Evolutionary conservation across 2,113 vertebrate genomes (phyloP), one percentile per base, ranked within the genome.

Genomic region (Nothobranchius furzeri): DNA sequence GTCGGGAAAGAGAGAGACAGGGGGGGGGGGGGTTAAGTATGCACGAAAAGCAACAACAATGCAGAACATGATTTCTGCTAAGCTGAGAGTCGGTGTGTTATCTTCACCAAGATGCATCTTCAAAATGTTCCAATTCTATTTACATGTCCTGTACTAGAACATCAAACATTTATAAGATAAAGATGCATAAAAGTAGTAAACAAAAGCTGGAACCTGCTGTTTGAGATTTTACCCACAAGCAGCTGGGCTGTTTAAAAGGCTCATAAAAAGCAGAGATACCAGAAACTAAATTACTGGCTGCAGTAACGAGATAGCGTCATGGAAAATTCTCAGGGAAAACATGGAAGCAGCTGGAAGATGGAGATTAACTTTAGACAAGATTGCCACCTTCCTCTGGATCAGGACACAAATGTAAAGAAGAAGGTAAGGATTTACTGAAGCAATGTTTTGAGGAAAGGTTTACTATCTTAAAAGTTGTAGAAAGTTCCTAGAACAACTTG

Each of bases 1-100:
- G 82, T 92, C 86, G 91, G 89, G 50, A 80, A 54, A 69, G 52
- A 89, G 92, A 88, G 91, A 92, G 92, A 42, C 25, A 75, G 90
- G 88, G 82, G 88, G 91, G 91, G 91, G 92, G 91, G 94, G 71
- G 69, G 82, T 24, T 87, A 57, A 79, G 73, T 78, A 54, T 89
- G 71, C 17, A 89, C 85, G 47, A 84, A 80, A 42, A 89, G 88
- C 60, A 79, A 8, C 37, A 40, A 3, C 36, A 46, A 80, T 47
- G 50, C 63, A 81, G 46, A 86, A 81, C 73, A 79, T 43, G 25
- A 43, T 61, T 70, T 88, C n/a, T 70, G 25, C 24, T 61, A 50
- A 36, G 74, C 78, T 75, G 52, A 81, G 0, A 40, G 30, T 30
- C 37, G 9, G 37, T 2, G 6, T 8, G 37, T 40, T 61, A 81